A percentile compares a stretch with the other conserved stretches of the same genome.
phyloP scores from a whole-genome alignment of 2,888 invertebrate genomes.

The Drosophila melanosoma region DNA sequence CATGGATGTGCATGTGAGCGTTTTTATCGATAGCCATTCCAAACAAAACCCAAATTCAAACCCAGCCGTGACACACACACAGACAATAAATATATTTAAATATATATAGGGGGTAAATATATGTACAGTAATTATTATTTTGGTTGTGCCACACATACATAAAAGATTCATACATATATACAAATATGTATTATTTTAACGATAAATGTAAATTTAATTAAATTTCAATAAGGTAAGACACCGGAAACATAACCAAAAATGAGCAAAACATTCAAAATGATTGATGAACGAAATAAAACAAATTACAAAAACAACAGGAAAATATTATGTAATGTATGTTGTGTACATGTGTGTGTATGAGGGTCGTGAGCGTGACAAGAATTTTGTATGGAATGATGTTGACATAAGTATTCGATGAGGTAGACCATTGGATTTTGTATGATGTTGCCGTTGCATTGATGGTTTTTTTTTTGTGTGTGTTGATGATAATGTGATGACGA shows the following conservation, averaged over 20 bases:
- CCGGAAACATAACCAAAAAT: slow-evolving; percentile 70
- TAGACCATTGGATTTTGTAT: slow-evolving; percentile 44
- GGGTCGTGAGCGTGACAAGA: slow-evolving; percentile 63
- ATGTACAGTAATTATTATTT: slow-evolving; percentile 65
- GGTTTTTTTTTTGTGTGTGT: slow-evolving; percentile 29
- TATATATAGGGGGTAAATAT: slow-evolving; percentile 52
- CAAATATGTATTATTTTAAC: slow-evolving; percentile 27
- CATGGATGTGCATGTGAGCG: slow-evolving; percentile 27
- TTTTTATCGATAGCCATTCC: slow-evolving; percentile 53
- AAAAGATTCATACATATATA: slow-evolving; percentile 14
- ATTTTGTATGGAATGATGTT: slow-evolving; percentile 55
- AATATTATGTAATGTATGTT: slow-evolving; percentile 63
- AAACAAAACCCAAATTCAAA: slow-evolving; percentile 63
- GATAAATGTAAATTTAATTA: slow-evolving; percentile 70
- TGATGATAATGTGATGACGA: slow-evolving; percentile 25
- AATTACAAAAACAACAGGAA: slow-evolving; percentile 54
- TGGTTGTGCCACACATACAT: slow-evolving; percentile 41
- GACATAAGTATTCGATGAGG: slow-evolving; percentile 53
- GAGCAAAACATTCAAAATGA: slow-evolving; percentile 60
- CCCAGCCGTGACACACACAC: slow-evolving; percentile 65
- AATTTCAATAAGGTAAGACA: slow-evolving; percentile 65
- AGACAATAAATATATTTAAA: slow-evolving; percentile 29
- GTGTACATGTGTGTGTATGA: slow-evolving; percentile 27
- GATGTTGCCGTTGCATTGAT: slow-evolving; percentile 47
- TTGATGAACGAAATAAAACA: slow-evolving; percentile 64